Base-by-base conservation (phyloP, 2,888 invertebrate genomes). In the Cheilosia scutellata region DNA sequence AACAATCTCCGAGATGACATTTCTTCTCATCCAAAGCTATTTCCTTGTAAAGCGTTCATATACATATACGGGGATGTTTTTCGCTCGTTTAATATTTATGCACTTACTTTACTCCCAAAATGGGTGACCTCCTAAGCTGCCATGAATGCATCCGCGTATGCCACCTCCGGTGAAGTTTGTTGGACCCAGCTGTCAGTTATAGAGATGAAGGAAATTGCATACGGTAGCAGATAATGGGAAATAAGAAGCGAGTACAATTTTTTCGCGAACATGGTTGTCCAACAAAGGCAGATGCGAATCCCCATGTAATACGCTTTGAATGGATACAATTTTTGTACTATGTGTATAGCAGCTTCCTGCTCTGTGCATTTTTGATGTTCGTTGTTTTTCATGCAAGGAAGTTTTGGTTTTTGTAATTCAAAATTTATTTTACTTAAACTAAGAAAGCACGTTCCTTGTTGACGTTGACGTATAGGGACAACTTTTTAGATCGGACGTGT, bases 141-240 rank as follows among this genome's bases (percentile, higher is more conserved):
- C 53, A 55, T 37, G 27, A 60, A 68, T 68, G 49, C 60, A 53
- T 53, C 16, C 68, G 29, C 44, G 55, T 63, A 44, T 37, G 33
- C 51, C 53, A 29, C 16, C 55, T 70, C 37, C 47, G 29, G 31
- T 37, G 7, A 51, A 42, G 31, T 11, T 11, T 37, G 37, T 37
- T 63, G 37, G 20, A 55, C 55, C 7, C 68, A 63, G 77, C 55
- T 70, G 77, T 70, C 70, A 77, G 77, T 77, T 55, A n/a, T n/a
- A 13, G 68, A 55, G 60, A 33, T 62, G 77, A 20, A 60, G 62
- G 25, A 76, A 77, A 77, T 70, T 77, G 33, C 77, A 70, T 77
- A 68, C n/a, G 60, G 33, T 68, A 55, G 20, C 20, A 20, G 55
- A 27, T 70, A 62, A 77, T 60, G 44, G 58, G 53, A 76, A 76